Base-by-base conservation (phyloP, 2,888 invertebrate genomes). In the Drosophila hamatofila region DNA sequence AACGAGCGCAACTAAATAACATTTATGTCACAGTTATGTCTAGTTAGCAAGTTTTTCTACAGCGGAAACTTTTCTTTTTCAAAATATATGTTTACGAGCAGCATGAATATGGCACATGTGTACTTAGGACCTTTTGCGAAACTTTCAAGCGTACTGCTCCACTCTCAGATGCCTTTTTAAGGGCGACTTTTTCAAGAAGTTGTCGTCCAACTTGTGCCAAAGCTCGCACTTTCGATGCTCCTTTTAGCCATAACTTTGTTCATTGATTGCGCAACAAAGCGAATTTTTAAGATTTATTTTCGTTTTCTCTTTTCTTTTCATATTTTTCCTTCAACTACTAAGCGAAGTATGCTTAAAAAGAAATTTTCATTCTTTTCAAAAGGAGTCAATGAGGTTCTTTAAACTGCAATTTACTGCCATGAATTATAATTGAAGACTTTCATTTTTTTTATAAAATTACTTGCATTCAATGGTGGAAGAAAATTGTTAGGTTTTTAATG, bases 101-200 rank as follows among this genome's bases (percentile, higher is more conserved):
- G 56, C 25, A 21, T 49, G 35, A 49, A 44, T 62, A 70, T 70
- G 30, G 49, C 27, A 51, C 63, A 57, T 70, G 46, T 66, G 66
- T 66, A 59, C 67, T 68, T 51, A 37, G 71, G 42, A 44, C 59
- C 37, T 37, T 51, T 44, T 37, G 72, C 49, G 18, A 30, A 75
- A 75, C 48, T 75, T 75, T 75, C 52, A 73, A 78, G 66, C 60
- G 74, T 46, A 61, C 58, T 30, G 78, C 73, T 78, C 55, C 78
- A 52, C 49, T 66, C 49, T 61, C 27, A 23, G 56, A 25, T 60
- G 65, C 42, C 42, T 48, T 78, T 76, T 55, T 56, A 30, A 33
- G 37, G 41, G 25, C 58, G 61, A 75, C 55, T 75, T 75, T 67
- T 30, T 57, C 33, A 21, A 33, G 60, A 57, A 71, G 23, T 58